phyloP scores from a whole-genome alignment of 2,888 invertebrate species.

The Balanococcus diminutus region DNA sequence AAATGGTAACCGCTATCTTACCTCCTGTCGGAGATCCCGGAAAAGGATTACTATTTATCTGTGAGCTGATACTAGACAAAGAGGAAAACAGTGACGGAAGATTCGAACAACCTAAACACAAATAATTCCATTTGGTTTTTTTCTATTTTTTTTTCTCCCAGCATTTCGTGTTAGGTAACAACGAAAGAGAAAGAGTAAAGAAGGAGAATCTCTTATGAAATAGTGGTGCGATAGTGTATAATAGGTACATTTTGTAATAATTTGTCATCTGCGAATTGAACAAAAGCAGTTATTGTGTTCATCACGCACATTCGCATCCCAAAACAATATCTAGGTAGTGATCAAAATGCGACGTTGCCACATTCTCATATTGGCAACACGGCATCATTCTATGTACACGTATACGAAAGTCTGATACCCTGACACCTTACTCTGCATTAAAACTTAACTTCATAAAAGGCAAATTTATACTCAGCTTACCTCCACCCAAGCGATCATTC shows the following conservation, averaged over 20 bases:
- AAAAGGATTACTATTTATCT: conserved; percentile 52
- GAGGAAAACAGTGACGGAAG: conserved; percentile 54
- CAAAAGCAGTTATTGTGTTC: conserved; percentile 31
- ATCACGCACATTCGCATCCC: conserved; percentile 6
- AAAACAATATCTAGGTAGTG: not conserved
- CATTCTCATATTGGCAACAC: not conserved
- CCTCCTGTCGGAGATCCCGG: conserved; percentile 51
- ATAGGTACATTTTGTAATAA: conserved; percentile 3
- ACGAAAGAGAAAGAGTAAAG: not conserved
- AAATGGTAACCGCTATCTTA: conserved; percentile 40
- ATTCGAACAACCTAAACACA: conserved; percentile 55
- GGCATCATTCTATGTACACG: not conserved
- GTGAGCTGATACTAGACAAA: conserved; percentile 54
- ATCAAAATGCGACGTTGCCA: not conserved
- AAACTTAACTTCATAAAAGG: conserved; percentile 81
- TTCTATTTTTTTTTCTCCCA: not conserved
- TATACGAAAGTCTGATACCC: not conserved
- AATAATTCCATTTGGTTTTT: conserved; percentile 31
- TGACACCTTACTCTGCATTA: conserved; percentile 64
- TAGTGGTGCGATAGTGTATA: not conserved
- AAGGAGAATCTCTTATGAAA: not conserved
- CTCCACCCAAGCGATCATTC: conserved; percentile 59
- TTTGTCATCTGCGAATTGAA: conserved; percentile 31
- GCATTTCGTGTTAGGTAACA: not conserved
- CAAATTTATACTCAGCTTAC: too few species aligned